Base-by-base conservation (phyloP, 2,797 vertebrate species). In the Pantherophis vulpinus region DNA sequence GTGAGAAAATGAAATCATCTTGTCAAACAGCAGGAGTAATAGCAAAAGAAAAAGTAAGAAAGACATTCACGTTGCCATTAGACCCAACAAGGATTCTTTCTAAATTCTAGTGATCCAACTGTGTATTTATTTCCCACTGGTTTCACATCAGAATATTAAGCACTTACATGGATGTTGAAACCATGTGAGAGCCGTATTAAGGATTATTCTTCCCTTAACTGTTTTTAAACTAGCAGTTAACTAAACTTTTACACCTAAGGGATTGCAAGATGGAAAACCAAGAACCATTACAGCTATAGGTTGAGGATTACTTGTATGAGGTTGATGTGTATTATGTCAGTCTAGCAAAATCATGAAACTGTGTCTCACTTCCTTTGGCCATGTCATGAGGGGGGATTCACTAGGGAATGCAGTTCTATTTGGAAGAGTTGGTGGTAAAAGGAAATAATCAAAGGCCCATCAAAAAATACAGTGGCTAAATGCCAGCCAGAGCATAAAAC, bases 11-110 rank as follows among this genome's bases (percentile, higher is more conserved):
- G 56, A 91, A 93, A 93, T 51, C 63, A 16, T 10, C 66, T 63
- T 93, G 61, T 29, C 86, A 12, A 54, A 79, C 88, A 92, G 88
- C 51, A 90, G 93, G 86, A 88, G 60, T 88, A 91, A 91, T 93
- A 58, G 86, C 61, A 42, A 60, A 54, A 74, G 37, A 74, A 37
- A 37, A 7, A 54, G 32, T 54, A 54, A 74, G 12, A 29, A 61
- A 88, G 13, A 79, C 23, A 61, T 42, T 32, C 51, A 18, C 10
- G 25, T 79, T 63, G 87, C 88, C 93, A 90, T 63, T 66, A 90
- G 66, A 13, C 25, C 29, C 66, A 56, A 0, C 60, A 54, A 89
- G 89, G 16, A 51, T 59, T 37, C 88, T 87, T 87, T 88, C 58
- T 87, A 94, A 29, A 87, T 54, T 16, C 1, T 16, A 5, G n/a